Base-by-base conservation (phyloP, 2,888 invertebrate genomes). In the Sminthurides aquaticus region DNA sequence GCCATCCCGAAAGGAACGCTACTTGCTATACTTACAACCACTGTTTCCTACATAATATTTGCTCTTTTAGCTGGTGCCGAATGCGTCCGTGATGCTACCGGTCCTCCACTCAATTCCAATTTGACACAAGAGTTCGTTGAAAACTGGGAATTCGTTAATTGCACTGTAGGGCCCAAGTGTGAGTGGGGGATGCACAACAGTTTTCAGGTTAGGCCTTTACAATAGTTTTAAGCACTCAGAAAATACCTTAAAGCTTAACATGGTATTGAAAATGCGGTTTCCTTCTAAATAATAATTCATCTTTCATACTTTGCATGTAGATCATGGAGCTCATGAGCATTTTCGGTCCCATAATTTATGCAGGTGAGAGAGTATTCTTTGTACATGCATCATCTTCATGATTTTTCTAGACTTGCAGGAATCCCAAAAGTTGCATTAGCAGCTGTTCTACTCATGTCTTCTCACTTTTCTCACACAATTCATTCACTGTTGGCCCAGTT, bases 1-100 rank as follows among this genome's bases (percentile, higher is more conserved):
- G 76, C 76, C 29, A 77, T 77, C 64, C 77, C 84, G 1, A 80
- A 82, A 69, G 84, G 84, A 49, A 84, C 84, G 0, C 76, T 84
- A 20, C 67, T 81, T 15, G 83, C 84, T 24, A 84, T 85, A 58
- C 55, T 79, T 11, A 77, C 83, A 3, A 82, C 83, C 0, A 80
- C 82, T 0, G 55, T 79, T 0, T 78, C 81, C 43, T 85, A 84
- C 75, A 74, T 85, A 26, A 69, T 77, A 8, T 80, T 82, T 69
- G 81, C 81, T 3, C 75, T 79, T 57, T 76, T 82, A 61, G 75
- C 78, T 20, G 82, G 81, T 1, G 75, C 78, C n/a, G 76, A 77
- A 63, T 77, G 79, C 2, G 69, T 79, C 15, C 67, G 76, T 20
- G 76, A 76, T 69, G 76, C 76, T 5, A 73, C 72, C 18, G 76